phyloP scores from a whole-genome alignment of 2,113 vertebrate genomes.

The Galbula dea region DNA sequence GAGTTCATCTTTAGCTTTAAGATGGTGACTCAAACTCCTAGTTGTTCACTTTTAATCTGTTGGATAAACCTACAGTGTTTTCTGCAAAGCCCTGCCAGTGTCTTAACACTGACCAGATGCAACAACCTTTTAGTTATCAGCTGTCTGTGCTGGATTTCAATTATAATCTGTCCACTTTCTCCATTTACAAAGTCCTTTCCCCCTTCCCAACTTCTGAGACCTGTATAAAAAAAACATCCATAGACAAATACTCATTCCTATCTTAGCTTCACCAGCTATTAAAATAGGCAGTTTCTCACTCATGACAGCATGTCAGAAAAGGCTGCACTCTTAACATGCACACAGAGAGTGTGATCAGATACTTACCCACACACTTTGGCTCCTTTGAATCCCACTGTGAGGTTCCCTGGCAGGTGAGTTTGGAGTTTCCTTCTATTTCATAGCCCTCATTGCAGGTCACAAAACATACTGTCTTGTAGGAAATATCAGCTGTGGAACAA shows the following conservation, averaged over 20 bases:
- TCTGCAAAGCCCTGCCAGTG: not conserved
- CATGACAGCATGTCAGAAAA: not conserved
- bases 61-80: not conserved
- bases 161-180: not conserved
- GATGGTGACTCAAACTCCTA: not conserved
- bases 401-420: constrained; percentile 84
- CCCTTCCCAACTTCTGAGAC: not conserved
- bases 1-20: not conserved
- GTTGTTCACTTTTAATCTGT: not conserved
- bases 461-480: constrained; percentile 81
- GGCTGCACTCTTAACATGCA: not conserved
- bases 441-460: constrained; percentile 86
- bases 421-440: constrained; percentile 81
- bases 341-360: not conserved
- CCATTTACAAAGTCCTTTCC: not conserved
- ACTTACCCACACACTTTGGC: constrained; percentile 92
- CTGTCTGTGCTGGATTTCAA: not conserved
- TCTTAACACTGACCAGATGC: not conserved
- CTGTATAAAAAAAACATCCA: not conserved
- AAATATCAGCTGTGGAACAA: constrained; percentile 77
- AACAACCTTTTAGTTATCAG: not conserved
- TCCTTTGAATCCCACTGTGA: constrained; percentile 88
- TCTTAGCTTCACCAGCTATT: not conserved
- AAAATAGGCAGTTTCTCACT: not conserved
- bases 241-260: not conserved